Percentiles rank a stretch among this genome's conserved stretches.
phyloP scores from a whole-genome alignment of 1,140 invertebrate genomes.

The Trachelipus rathkii region DNA sequence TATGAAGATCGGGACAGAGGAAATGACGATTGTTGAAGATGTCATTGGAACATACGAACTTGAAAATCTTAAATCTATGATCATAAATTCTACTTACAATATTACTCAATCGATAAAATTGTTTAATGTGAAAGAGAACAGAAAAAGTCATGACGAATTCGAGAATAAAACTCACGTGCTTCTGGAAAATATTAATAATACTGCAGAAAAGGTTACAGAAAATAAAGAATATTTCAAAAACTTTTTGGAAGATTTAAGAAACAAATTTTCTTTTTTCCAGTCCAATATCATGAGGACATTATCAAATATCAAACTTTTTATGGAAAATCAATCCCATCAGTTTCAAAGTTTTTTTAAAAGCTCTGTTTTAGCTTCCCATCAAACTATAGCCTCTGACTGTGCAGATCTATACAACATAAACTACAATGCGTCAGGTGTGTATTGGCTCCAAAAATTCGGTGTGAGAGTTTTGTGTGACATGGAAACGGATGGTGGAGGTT shows the following conservation, averaged over 20 bases:
- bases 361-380: not conserved
- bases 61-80: constrained; percentile 22
- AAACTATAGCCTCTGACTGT: constrained; percentile 27
- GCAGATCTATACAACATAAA: constrained; percentile 30
- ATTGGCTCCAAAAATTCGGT: constrained; percentile 33
- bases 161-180: constrained; percentile 19
- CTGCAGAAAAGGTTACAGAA: not conserved
- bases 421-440: constrained; percentile 31
- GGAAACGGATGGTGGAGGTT: constrained; percentile 30
- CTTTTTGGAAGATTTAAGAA: constrained; percentile 19
- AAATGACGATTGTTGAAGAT: constrained; percentile 31
- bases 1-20: too few relatives aligned
- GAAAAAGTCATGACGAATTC: constrained; percentile 19
- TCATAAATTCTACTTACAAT: constrained; percentile 27
- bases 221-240: constrained; percentile 25
- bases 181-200: not conserved
- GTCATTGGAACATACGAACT: constrained; percentile 30
- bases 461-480: constrained; percentile 34
- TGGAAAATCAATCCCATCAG: constrained; percentile 18
- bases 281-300: constrained; percentile 20
- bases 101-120: constrained; percentile 14
- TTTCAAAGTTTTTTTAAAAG: not conserved
- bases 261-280: constrained; percentile 19
- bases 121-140: constrained; percentile 6
- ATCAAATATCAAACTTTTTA: constrained; percentile 21